phyloP scores from a whole-genome alignment of 2,113 vertebrate species.

The Aldabrachelys gigantea region DNA sequence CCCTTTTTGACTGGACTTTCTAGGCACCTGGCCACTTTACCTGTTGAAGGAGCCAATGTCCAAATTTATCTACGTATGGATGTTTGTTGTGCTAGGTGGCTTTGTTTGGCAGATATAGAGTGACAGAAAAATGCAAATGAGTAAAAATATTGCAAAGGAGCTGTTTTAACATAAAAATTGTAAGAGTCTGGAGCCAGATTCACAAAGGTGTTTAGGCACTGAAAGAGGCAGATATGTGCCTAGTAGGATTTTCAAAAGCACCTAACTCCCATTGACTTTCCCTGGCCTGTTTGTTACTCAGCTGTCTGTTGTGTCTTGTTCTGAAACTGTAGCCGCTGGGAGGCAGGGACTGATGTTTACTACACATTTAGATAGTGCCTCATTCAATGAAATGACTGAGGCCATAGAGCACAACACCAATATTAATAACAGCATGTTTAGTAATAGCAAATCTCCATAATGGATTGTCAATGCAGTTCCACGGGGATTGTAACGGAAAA shows the following conservation, averaged over 20 bases:
- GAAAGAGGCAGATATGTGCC: fast-evolving
- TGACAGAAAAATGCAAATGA: not conserved
- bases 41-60: not conserved
- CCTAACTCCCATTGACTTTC: not conserved
- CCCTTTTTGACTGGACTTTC: too few species aligned
- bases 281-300: not conserved
- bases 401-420: not conserved
- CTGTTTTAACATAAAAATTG: not conserved
- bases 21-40: not conserved
- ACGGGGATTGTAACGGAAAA: not conserved
- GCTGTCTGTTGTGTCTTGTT: not conserved
- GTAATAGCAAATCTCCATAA: not conserved
- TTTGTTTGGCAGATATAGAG: constrained; percentile 9
- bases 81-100: not conserved
- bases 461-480: not conserved
- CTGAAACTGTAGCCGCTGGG: not conserved
- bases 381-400: not conserved
- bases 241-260: not conserved
- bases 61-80: not conserved
- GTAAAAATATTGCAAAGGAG: not conserved
- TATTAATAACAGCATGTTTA: not conserved
- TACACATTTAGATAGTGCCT: not conserved
- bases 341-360: not conserved
- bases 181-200: not conserved
- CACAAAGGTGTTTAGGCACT: fast-evolving